Conservation (phyloP, 1,140 invertebrate species). For the Leptopilina clavipes region DNA sequence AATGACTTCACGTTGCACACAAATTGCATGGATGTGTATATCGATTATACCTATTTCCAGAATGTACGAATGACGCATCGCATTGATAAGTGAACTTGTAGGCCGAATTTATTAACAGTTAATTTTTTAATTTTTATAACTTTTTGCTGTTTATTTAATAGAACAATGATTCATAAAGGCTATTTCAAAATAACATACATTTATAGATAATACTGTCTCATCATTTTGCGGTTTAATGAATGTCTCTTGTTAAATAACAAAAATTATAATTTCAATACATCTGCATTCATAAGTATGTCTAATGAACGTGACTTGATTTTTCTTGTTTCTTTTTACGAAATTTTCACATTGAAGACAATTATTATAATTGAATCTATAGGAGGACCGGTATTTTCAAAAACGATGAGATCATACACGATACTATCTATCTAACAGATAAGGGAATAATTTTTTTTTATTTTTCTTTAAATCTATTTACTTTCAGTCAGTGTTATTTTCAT, state of each 20-base stretch:
- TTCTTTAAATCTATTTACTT: no score
- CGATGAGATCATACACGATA: no score
- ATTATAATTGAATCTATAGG: background rate
- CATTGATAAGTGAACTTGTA: conserved; percentile 5
- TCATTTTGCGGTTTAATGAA: background rate
- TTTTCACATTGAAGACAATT: background rate
- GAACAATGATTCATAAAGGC: background rate
- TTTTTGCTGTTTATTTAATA: background rate
- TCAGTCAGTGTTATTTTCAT: no score
- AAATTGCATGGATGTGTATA: conserved; percentile 52
- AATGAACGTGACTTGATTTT: background rate
- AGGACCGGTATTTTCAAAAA: no score
- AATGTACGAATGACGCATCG: conserved; percentile 59
- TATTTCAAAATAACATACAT: background rate
- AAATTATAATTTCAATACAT: background rate
- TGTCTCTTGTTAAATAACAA: background rate
- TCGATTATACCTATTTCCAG: conserved; percentile 61
- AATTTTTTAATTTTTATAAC: background rate
- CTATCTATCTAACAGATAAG: no score
- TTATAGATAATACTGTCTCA: background rate
- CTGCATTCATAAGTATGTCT: background rate
- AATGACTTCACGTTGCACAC: background rate
- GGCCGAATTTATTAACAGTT: conserved; percentile 18
- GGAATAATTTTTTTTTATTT: no score
- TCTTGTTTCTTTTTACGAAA: background rate